Base-by-base conservation (phyloP, 2,888 invertebrate genomes). In the Mayetiola destructor region DNA sequence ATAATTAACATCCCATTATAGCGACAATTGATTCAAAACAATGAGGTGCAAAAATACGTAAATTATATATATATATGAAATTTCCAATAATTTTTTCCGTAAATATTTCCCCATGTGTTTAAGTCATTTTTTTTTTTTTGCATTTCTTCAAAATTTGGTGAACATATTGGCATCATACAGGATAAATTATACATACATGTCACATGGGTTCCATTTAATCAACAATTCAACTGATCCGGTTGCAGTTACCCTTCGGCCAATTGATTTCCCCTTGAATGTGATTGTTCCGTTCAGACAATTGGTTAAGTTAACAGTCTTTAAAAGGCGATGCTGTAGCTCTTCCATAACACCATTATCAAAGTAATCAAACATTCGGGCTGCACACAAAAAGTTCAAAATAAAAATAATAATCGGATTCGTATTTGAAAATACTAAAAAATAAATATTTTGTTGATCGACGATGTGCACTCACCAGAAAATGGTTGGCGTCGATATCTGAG, bases 271-370 rank as follows among this genome's bases (percentile, higher is more conserved):
- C 67, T 80, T 79, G 66, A 89, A 79, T 63, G 82, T 80, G 63
- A 89, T 78, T 62, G 80, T 77, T 72, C 85, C 77, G 66, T 81
- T 75, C 66, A 77, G 73, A 64, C 73, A 80, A 68, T 81, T 81
- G 66, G 74, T 80, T 63, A 85, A 76, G 61, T 77, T 80, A 62
- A 76, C 74, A 12, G 81, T 80, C 64, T 81, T 81, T 57, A 82
- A 72, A 63, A 94, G 74, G 60, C 87, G 84, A 74, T 90, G 85
- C 70, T 88, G 85, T 40, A 95, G 77, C 0, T 88, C 86, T 72
- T 93, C 92, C 94, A 94, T 93, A 61, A 87, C 85, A 56, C 93
- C 88, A 62, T 84, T 75, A 75, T 95, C 95, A 74, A 94, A 89
- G 76, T 87, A 93, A 74, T 95, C 94, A 70, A 90, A 91, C 78